These are phyloP conservation scores for Apantesis nais DNA, from an alignment of 2,888 invertebrate genomes.

Conservation along the genomic window DNA sequence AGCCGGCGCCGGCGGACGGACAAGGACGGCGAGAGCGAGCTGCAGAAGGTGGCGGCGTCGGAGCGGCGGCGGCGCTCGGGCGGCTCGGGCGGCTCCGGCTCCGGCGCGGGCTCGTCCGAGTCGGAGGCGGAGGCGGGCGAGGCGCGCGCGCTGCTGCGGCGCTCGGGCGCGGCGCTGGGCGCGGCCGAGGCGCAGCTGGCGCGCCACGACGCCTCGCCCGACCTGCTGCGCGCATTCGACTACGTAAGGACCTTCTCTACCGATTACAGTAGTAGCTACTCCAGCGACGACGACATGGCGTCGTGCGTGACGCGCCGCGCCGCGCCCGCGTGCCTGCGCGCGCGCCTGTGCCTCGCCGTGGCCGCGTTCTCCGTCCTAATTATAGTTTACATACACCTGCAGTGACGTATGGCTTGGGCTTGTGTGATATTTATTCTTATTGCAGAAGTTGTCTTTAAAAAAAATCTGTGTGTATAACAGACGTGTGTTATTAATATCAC, in stretches of 20 bases:
- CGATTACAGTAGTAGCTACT: slow-evolving; percentile 71
- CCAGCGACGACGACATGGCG: slow-evolving; percentile 60
- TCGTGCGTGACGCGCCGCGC: slow-evolving; percentile 62
- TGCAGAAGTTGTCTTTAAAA: no score
- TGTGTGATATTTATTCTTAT: slow-evolving; percentile 76
- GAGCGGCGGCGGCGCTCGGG: slow-evolving; percentile 78
- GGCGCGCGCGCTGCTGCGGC: slow-evolving; percentile 86
- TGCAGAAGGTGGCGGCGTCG: slow-evolving; percentile 74
- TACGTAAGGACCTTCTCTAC: slow-evolving; percentile 83
- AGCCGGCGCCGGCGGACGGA: slow-evolving; percentile 66
- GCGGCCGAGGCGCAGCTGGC: slow-evolving; percentile 86
- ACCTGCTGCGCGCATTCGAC: slow-evolving; percentile 79
- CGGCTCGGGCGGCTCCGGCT: slow-evolving; percentile 73
- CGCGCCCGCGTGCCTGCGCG: slow-evolving; percentile 72
- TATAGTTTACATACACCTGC: slow-evolving; percentile 81
- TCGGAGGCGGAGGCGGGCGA: slow-evolving; percentile 87
- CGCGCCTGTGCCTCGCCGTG: slow-evolving; percentile 77
- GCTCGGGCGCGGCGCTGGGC: slow-evolving; percentile 87
- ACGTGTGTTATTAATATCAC: no score
- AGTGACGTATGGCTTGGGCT: slow-evolving; percentile 80
- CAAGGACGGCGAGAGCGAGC: slow-evolving; percentile 67
- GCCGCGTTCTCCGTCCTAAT: slow-evolving; percentile 81
- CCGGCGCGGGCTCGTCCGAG: slow-evolving; percentile 86
- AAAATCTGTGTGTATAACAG: no score
- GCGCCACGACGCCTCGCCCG: slow-evolving; percentile 77